phyloP scores from a whole-genome alignment of 2,797 vertebrate genomes.

The Toxotes lorentzi region DNA sequence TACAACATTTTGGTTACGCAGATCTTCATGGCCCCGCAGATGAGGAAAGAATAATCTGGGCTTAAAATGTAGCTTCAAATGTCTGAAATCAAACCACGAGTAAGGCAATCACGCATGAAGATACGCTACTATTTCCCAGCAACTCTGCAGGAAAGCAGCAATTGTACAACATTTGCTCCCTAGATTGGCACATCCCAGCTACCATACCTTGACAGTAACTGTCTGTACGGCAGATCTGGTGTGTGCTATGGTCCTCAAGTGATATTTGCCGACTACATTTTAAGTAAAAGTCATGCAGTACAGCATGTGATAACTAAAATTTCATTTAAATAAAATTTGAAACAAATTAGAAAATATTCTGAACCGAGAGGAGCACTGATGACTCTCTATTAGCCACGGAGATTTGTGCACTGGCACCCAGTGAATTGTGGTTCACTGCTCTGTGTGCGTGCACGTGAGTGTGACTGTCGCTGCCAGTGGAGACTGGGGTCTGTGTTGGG shows the following conservation, averaged over 20 bases:
- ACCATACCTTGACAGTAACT: background rate
- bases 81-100: background rate
- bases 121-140: too few relatives aligned
- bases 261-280: background rate
- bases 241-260: too few relatives aligned
- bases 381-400: conserved; percentile 18
- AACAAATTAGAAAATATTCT: background rate
- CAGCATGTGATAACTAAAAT: background rate
- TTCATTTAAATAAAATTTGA: background rate
- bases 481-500: conserved; percentile 78
- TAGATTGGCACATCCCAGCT: background rate
- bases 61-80: background rate
- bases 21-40: background rate
- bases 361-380: conserved; percentile 13
- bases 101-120: background rate
- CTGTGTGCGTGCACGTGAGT: conserved; percentile 24
- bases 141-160: background rate
- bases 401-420: conserved; percentile 14
- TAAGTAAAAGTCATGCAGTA: background rate
- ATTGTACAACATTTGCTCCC: background rate
- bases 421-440: conserved; percentile 23
- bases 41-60: background rate
- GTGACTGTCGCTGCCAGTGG: conserved; percentile 50
- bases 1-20: background rate
- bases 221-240: background rate